Evolutionary conservation across 1,140 invertebrate genomes (phyloP), one percentile per base, ranked within the genome.

Genomic region (Nasonia vitripennis): DNA sequence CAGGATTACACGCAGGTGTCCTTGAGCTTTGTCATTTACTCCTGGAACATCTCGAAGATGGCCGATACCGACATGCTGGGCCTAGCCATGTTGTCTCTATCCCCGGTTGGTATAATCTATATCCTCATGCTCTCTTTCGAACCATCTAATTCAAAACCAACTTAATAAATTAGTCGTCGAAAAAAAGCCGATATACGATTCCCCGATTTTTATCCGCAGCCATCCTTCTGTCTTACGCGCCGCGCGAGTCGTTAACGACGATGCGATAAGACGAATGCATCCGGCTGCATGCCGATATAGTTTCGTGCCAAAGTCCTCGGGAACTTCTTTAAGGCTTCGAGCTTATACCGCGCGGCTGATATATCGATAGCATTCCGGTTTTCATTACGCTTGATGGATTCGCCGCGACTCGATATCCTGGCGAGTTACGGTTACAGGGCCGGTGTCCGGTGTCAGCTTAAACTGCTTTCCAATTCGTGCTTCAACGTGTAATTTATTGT

Each of bases 1-100:
- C 89, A 91, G 74, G 94, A 95, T 90, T 94, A 93, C 75, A 92
- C 93, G 12, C 92, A 94, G 90, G 94, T 94, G 55, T 91, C 91
- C 31, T 83, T 94, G 7, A 92, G 92, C 34, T 91, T 94, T 88
- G 91, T 94, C 88, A 92, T 94, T 81, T 91, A 92, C 88, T 91
- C 91, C 81, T 94, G 91, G 91, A 92, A 91, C 79, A 89, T 90
- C 55, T 89, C 89, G 0, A 93, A 92, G 85, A 89, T 92, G 12
- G 84, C 89, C 20, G 94, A 95, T 62, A 91, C 90, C 0, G 91
- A 93, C 41, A 91, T 93, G 86, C 91, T 94, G 7, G 93, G 93
- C 62, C 83, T 93, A 1, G 92, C 91, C 10, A 92, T 92, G 87
- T 62, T 93, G 31, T 90, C 89, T 67, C 81, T 93, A 7, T 88